These are phyloP conservation scores for Aporophyla nigra DNA, from an alignment of 2,888 invertebrate species.

Conservation along the genomic window DNA sequence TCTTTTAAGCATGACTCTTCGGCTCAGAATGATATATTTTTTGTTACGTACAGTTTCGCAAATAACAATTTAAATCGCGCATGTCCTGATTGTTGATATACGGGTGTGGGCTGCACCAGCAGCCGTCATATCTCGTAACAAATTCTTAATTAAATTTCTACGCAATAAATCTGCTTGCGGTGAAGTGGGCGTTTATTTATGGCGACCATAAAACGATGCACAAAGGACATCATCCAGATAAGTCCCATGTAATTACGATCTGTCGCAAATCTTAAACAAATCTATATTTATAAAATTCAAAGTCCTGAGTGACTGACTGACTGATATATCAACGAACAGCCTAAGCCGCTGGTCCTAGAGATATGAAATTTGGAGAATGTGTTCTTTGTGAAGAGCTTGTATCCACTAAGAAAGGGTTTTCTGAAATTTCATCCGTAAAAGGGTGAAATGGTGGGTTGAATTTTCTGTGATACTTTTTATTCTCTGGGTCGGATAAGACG, in stretches of 20 bases:
- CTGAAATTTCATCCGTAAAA: no score
- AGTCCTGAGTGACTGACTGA: no score
- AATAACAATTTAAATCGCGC: slow-evolving; percentile 29
- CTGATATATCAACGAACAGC: no score
- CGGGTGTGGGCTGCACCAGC: slow-evolving; percentile 59
- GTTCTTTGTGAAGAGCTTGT: no score
- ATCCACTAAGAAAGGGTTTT: no score
- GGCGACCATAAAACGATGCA: slow-evolving; percentile 81
- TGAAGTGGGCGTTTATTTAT: slow-evolving; percentile 83
- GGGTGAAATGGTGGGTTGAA: no score
- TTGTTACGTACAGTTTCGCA: slow-evolving; percentile 13
- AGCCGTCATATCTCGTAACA: slow-evolving; percentile 70
- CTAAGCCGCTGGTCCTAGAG: no score
- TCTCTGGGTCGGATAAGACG: no score
- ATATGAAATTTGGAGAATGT: no score
- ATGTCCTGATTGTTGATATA: slow-evolving; percentile 43
- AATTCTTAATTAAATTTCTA: slow-evolving; percentile 81
- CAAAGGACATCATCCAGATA: slow-evolving; percentile 79
- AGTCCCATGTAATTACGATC: slow-evolving; percentile 73
- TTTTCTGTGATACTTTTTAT: no score
- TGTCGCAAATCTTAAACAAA: slow-evolving; percentile 60
- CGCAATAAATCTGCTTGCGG: slow-evolving; percentile 75
- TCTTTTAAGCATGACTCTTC: slow-evolving; percentile 20
- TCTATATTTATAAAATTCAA: no score
- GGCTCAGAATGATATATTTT: slow-evolving; percentile 9